Conservation (phyloP, 1,140 invertebrate genomes). For the Zeugodacus cucurbitae region DNA sequence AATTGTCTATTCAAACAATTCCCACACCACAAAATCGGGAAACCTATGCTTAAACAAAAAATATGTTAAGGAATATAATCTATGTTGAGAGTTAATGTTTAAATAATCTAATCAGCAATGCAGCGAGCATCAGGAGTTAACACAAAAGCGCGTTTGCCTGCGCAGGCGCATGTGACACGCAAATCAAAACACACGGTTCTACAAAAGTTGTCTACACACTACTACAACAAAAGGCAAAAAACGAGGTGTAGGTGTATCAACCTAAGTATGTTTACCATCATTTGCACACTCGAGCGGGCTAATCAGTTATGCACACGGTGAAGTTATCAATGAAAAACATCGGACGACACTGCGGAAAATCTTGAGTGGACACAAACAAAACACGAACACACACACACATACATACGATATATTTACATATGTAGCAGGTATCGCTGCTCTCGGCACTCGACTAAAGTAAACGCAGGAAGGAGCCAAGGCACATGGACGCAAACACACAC, state of each 20-base stretch:
- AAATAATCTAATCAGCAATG: neutral
- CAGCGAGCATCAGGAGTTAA: neutral
- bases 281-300: slow-evolving; percentile 5
- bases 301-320: slow-evolving; percentile 27
- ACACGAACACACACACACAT: neutral
- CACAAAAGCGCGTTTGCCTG: neutral
- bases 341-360: neutral
- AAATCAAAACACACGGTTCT: neutral
- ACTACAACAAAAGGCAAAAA: neutral
- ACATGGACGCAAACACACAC: neutral
- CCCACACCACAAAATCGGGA: neutral
- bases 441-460: neutral
- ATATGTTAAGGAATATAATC: neutral
- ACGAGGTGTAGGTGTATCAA: neutral
- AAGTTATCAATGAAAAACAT: slow-evolving; percentile 34
- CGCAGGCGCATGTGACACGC: neutral
- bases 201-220: neutral
- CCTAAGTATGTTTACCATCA: neutral
- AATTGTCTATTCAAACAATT: neutral
- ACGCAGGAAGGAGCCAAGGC: neutral
- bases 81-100: neutral
- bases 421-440: neutral
- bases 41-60: no score
- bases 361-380: slow-evolving; percentile 7
- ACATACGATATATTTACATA: neutral